These are phyloP conservation scores for Melanerpes formicivorus DNA, from an alignment of 2,113 vertebrate species.

Conservation along the genomic window DNA sequence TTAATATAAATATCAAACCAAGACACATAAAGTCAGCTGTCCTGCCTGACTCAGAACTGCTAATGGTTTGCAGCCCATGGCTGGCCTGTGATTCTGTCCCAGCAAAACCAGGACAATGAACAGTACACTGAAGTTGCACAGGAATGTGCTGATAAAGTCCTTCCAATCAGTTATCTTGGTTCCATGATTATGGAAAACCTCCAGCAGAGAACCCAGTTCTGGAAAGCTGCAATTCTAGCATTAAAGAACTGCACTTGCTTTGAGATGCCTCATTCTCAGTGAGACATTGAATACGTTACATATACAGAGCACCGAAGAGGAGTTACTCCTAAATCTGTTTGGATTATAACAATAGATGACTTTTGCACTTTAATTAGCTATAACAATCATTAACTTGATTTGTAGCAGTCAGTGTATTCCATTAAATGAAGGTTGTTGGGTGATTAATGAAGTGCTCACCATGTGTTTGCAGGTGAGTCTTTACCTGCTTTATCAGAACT, in stretches of 20 bases:
- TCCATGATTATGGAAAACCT: not conserved
- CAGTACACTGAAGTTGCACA: not conserved
- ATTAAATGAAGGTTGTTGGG: not conserved
- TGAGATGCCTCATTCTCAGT: not conserved
- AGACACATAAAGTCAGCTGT: too few relatives aligned
- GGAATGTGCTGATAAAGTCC: not conserved
- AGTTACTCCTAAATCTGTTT: not conserved
- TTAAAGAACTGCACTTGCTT: not conserved
- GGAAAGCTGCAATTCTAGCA: not conserved
- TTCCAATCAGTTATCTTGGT: not conserved
- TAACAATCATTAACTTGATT: not conserved
- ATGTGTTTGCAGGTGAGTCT: not conserved
- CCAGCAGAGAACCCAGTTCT: not conserved
- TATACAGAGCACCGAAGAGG: not conserved
- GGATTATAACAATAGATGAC: not conserved
- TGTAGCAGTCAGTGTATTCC: not conserved
- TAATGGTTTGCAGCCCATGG: too few relatives aligned
- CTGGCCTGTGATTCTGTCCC: too few relatives aligned
- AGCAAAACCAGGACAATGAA: not conserved
- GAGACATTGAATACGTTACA: not conserved
- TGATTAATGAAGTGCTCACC: not conserved
- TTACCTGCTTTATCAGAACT: not conserved
- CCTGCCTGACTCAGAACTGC: too few relatives aligned
- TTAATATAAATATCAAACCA: too few relatives aligned
- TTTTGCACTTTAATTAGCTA: not conserved